Evolutionary conservation across 1,140 invertebrate genomes (phyloP).

Genomic region (Cydia amplana): DNA sequence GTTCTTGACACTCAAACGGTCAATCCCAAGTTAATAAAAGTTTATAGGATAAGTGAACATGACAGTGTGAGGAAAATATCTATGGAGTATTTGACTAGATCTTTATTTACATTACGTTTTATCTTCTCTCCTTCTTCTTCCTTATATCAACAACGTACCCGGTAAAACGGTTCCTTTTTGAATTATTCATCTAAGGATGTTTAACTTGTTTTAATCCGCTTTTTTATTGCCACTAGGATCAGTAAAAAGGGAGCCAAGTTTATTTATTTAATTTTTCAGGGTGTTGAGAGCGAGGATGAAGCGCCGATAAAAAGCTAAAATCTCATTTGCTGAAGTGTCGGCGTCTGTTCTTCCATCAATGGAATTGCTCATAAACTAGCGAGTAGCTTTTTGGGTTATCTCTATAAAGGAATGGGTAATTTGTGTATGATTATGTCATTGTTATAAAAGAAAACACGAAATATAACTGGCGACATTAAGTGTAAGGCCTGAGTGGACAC

Average conservation of each 20-base stretch:
- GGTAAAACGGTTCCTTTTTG: constrained; percentile 1
- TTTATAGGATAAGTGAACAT: no score
- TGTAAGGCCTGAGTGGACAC: no score
- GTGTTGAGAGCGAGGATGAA: neutral
- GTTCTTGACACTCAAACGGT: no score
- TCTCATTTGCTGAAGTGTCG: constrained; percentile 26
- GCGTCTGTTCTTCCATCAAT: constrained; percentile 24
- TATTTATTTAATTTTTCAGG: constrained; percentile 26
- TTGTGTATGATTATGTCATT: neutral
- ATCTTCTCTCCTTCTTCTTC: no score
- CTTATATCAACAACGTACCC: constrained; percentile 6
- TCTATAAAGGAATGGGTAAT: neutral
- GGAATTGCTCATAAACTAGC: constrained; percentile 25
- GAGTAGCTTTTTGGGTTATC: constrained; percentile 10
- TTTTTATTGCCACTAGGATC: constrained; percentile 14
- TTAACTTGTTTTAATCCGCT: constrained; percentile 30
- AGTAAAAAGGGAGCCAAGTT: constrained; percentile 12
- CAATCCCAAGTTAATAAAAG: no score
- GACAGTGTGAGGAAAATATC: neutral
- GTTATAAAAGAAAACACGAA: neutral
- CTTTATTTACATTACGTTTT: neutral
- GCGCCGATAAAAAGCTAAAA: constrained; percentile 24
- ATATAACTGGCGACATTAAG: neutral
- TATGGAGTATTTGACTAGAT: neutral
- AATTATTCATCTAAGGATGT: constrained; percentile 24